Percentiles rank a stretch among this genome's conserved stretches.
phyloP scores from a whole-genome alignment of 2,113 vertebrate genomes.

The Lophochroa leadbeateri region DNA sequence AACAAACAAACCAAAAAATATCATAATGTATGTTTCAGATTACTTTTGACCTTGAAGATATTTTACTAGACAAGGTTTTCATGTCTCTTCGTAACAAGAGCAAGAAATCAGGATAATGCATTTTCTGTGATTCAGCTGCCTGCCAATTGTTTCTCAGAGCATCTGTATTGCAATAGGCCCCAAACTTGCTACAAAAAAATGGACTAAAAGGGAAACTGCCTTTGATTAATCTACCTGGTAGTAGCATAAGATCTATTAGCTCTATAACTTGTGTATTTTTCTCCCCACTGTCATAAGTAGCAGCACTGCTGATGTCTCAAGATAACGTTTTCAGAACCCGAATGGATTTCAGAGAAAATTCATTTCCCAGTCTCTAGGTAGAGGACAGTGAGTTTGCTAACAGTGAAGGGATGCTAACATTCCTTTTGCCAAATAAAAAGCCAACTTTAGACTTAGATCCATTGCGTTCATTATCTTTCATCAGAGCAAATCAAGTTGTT shows the following conservation, averaged over 20 bases:
- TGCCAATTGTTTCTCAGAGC: neutral
- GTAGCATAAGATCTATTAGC: neutral
- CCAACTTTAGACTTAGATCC: neutral
- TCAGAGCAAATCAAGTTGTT: neutral
- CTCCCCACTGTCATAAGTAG: neutral
- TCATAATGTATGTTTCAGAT: neutral
- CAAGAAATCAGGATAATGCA: neutral
- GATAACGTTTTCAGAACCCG: neutral
- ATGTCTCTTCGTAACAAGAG: neutral
- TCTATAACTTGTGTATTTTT: neutral
- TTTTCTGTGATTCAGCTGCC: neutral
- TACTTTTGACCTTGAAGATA: neutral
- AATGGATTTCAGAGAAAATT: neutral
- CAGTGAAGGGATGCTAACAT: accelerated
- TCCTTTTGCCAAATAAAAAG: neutral
- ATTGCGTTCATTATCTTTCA: neutral
- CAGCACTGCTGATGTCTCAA: neutral
- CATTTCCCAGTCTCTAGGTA: neutral
- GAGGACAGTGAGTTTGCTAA: neutral
- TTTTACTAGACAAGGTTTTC: neutral
- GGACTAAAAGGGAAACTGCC: neutral
- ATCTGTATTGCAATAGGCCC: neutral
- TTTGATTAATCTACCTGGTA: neutral
- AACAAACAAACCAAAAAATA: neutral
- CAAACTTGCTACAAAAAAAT: neutral